Percentiles rank a stretch among this genome's conserved stretches.
These are phyloP conservation scores for Idaea biselata DNA, from an alignment of 2,888 invertebrate genomes.

Conservation along the genomic window DNA sequence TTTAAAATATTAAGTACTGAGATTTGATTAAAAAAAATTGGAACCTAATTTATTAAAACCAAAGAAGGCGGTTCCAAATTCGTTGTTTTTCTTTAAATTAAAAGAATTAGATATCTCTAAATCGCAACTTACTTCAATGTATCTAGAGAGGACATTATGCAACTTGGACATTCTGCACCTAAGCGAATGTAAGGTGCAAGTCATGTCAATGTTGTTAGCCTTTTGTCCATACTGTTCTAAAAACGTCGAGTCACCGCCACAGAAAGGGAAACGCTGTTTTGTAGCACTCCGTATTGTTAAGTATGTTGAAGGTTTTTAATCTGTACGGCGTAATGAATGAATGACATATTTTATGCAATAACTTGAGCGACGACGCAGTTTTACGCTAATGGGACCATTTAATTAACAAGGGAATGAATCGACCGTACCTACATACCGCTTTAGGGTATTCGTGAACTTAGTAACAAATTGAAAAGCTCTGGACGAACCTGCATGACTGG, in stretches of 20 bases:
- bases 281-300: constrained; percentile 6
- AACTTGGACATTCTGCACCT: no score
- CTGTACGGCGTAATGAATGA: constrained; percentile 1
- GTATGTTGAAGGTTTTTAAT: background rate
- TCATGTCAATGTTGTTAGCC: background rate
- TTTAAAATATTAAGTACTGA: no score
- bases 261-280: constrained; percentile 15
- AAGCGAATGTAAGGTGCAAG: no score
- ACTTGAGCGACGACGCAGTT: constrained; percentile 5
- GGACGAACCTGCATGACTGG: background rate
- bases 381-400: background rate
- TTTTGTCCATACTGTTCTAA: background rate
- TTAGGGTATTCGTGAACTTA: background rate
- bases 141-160: no score
- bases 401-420: background rate
- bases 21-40: no score
- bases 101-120: no score
- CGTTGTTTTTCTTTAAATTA: no score
- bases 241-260: constrained; percentile 22
- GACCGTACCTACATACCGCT: background rate
- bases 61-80: no score
- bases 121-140: no score
- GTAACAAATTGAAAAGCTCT: background rate
- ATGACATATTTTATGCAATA: constrained; percentile 12
- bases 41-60: no score